These are phyloP conservation scores for Nothocercus nigrocapillus DNA, from an alignment of 2,113 vertebrate species.

Conservation along the genomic window DNA sequence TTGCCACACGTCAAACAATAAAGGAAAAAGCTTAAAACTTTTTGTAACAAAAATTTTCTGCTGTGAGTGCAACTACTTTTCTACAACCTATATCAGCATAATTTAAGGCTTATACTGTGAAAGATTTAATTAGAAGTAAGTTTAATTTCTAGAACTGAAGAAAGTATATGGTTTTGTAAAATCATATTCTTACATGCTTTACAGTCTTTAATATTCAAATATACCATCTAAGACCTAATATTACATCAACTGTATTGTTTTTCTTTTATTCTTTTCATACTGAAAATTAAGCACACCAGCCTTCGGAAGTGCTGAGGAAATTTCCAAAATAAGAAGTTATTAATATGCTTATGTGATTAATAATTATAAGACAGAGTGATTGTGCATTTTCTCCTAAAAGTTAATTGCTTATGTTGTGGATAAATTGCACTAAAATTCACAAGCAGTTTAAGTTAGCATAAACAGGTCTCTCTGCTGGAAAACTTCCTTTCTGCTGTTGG, in stretches of 20 bases:
- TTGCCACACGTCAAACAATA: not conserved
- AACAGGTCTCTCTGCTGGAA: not conserved
- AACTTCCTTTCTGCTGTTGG: not conserved
- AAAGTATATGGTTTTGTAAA: not conserved
- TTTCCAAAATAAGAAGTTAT: not conserved
- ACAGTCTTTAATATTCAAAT: not conserved
- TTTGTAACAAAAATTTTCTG: not conserved
- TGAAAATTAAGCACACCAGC: not conserved
- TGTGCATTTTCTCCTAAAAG: not conserved
- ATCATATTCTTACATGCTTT: not conserved
- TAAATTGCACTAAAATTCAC: not conserved
- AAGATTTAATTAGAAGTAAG: not conserved
- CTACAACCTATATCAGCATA: not conserved
- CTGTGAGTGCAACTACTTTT: not conserved
- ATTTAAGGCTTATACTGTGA: not conserved
- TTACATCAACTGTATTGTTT: not conserved
- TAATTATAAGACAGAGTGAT: not conserved
- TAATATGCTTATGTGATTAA: not conserved
- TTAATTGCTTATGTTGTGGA: not conserved
- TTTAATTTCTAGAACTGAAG: not conserved
- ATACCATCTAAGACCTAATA: not conserved
- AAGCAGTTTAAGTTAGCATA: not conserved
- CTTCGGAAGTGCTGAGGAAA: not conserved
- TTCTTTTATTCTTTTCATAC: not conserved
- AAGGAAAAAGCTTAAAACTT: not conserved